These are phyloP conservation scores for Drosophila nigrodunni DNA, from an alignment of 1,140 invertebrate species.

Conservation along the genomic window DNA sequence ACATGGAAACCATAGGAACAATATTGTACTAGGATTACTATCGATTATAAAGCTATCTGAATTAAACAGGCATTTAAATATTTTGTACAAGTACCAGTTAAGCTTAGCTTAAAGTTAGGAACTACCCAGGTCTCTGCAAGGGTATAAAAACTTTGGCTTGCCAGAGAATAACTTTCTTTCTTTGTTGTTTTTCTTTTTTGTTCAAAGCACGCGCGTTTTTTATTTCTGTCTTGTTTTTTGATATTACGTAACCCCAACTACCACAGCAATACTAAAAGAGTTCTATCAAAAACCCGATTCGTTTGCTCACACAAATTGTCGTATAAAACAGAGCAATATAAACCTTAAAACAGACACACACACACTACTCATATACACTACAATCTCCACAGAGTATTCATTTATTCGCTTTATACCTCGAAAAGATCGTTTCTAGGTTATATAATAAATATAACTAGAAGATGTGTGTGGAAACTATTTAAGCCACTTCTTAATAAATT, in stretches of 20 bases:
- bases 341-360: slow-evolving; percentile 19
- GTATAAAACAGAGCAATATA: slow-evolving; percentile 33
- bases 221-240: slow-evolving; percentile 17
- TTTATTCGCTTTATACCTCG: too few relatives aligned
- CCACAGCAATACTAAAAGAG: slow-evolving; percentile 35
- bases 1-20: too few relatives aligned
- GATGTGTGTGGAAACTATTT: not conserved
- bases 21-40: too few relatives aligned
- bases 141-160: too few relatives aligned
- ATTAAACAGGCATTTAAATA: too few relatives aligned
- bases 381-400: not conserved
- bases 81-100: too few relatives aligned
- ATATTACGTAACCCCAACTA: slow-evolving; percentile 49
- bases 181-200: slow-evolving; percentile 29
- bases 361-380: slow-evolving; percentile 11
- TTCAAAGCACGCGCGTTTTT: slow-evolving; percentile 57
- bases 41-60: too few relatives aligned
- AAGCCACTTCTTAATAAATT: not conserved
- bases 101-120: too few relatives aligned
- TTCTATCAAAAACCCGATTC: slow-evolving; percentile 25
- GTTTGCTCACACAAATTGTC: slow-evolving; percentile 51
- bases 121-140: too few relatives aligned
- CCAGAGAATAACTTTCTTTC: too few relatives aligned
- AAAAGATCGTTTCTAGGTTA: too few relatives aligned
- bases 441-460: too few relatives aligned